These are phyloP conservation scores for Thunnus albacares DNA, from an alignment of 2,797 vertebrate species.

Conservation along the genomic window DNA sequence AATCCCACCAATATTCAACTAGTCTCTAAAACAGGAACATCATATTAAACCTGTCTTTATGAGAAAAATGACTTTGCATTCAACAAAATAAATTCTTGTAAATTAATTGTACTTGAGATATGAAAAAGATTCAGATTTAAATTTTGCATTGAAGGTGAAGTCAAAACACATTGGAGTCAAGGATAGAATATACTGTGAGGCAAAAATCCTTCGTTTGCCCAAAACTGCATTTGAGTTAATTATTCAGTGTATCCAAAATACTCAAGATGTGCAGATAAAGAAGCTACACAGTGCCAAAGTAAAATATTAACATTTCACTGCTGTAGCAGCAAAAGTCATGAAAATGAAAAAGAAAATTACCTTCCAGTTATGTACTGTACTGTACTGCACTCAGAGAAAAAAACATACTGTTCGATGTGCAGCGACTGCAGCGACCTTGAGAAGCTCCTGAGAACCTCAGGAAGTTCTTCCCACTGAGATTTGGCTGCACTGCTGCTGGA, in stretches of 20 bases:
- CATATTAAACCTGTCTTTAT: neutral
- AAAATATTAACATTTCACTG: slow-evolving; percentile 2
- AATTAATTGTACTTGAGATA: neutral
- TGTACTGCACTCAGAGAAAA: neutral
- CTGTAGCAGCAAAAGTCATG: neutral
- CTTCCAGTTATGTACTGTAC: neutral
- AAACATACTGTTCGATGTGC: neutral
- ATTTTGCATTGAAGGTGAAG: neutral
- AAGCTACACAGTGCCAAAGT: neutral
- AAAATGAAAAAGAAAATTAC: neutral
- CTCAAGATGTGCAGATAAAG: neutral
- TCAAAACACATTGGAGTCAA: neutral
- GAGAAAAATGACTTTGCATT: neutral
- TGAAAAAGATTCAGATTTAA: neutral
- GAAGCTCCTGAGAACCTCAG: slow-evolving; percentile 63
- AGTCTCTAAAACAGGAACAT: neutral
- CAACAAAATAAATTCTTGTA: neutral
- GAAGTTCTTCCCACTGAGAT: slow-evolving; percentile 78
- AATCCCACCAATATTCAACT: neutral
- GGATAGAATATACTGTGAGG: neutral
- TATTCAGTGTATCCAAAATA: slow-evolving; percentile 1
- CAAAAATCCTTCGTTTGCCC: slow-evolving; percentile 1
- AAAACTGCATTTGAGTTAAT: slow-evolving; percentile 17
- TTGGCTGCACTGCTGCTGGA: slow-evolving; percentile 74
- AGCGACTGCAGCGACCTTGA: slow-evolving; percentile 60